Evolutionary conservation across 2,888 invertebrate species (phyloP), one percentile per base, ranked within the genome.

Genomic region (Orthosia gracilis): DNA sequence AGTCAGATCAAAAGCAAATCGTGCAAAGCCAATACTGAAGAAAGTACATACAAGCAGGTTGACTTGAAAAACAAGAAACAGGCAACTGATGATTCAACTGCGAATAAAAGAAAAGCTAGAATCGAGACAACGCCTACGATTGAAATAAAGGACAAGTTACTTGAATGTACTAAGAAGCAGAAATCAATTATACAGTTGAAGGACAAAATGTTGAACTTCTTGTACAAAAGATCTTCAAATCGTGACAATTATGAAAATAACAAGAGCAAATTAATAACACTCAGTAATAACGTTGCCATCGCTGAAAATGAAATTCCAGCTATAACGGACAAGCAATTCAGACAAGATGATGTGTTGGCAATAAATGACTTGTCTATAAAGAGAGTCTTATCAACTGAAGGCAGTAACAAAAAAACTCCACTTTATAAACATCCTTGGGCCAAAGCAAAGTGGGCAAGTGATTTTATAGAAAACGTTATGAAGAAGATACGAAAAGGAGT

Each of bases 391-490:
- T 57, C 57, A 1, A 23, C 11, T 40, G 55, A 58, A 49, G 52
- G 13, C 0, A 55, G 23, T 49, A 65, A 69, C 66, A 78, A 62
- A 72, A 82, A 67, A 66, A 0, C 62, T 17, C 69, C 59, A 66
- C 49, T 58, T 72, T 55, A 76, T 77, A 70, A 80, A 23, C 85
- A 89, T 71, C 89, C 91, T 18, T 92, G 93, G 92, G 84, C 91
- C 17, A 95, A 93, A 88, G 89, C 90, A 15, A 95, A 91, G 83
- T 91, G 93, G 92, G 92, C 93, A 0, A 95, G 92, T 83, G 94
- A 95, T 64, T 93, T 94, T 65, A 93, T 96, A 67, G 96, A 96
- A n/a, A 94, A 91, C 73, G 91, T 96, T 21, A 94, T 96, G 55
- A 92, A 86, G 72, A 95, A 95, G 78, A 90, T 96, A 40, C 92